Percentiles rank a stretch among this genome's conserved stretches.
Evolutionary conservation across 2,113 vertebrate genomes (phyloP).

Genomic region (Callopanchax toddi): DNA sequence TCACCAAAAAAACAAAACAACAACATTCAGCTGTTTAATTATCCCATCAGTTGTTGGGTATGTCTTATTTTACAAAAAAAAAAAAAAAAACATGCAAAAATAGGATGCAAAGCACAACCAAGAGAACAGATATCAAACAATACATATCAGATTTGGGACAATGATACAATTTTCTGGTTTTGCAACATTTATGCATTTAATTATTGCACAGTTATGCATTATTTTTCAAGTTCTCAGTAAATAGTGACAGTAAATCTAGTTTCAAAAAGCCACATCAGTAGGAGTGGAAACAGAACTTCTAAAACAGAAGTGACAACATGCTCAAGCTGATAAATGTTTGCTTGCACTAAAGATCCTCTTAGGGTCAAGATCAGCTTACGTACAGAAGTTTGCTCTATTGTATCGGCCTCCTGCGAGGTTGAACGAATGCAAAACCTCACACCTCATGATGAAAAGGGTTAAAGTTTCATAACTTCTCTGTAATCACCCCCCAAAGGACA

Average conservation of each 20-base stretch:
- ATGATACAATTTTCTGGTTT: neutral
- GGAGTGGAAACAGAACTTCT: conserved; percentile 31
- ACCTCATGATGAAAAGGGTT: conserved; percentile 36
- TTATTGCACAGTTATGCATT: too few species aligned
- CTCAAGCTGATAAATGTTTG: conserved; percentile 20
- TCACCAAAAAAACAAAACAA: neutral
- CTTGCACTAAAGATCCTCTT: conserved; percentile 18
- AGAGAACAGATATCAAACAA: neutral
- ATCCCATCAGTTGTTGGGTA: neutral
- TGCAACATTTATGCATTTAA: conserved; percentile 1
- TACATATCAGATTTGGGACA: neutral
- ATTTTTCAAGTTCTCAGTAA: too few species aligned
- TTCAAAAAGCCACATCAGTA: conserved; percentile 1
- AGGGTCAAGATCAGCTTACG: conserved; percentile 38
- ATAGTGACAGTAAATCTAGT: too few species aligned
- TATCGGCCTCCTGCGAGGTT: neutral
- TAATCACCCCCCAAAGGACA: conserved; percentile 36
- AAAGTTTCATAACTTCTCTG: conserved; percentile 39
- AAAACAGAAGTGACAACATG: conserved; percentile 21
- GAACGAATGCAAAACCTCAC: conserved; percentile 24
- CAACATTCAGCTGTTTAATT: neutral
- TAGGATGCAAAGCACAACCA: neutral
- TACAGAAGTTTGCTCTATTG: too few species aligned
- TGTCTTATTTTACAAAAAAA: neutral
- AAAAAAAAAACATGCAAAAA: neutral